phyloP scores from a whole-genome alignment of 2,113 vertebrate genomes.

The Felis chaus region DNA sequence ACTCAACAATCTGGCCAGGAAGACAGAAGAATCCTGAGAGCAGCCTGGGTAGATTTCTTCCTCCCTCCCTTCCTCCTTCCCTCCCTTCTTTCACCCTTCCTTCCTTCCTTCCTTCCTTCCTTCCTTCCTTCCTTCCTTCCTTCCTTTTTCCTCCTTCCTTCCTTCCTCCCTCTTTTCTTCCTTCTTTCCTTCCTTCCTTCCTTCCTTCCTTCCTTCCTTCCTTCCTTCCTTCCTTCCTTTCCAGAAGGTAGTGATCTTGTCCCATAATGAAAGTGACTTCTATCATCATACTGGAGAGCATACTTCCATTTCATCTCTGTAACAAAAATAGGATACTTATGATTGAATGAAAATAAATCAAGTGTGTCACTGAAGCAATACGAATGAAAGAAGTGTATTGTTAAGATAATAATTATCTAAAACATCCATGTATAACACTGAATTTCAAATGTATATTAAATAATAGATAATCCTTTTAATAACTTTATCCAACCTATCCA shows the following conservation, averaged over 20 bases:
- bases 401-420: background rate
- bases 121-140: background rate
- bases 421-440: background rate
- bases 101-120: background rate
- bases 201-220: fast-evolving
- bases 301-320: background rate
- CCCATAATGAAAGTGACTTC: background rate
- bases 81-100: background rate
- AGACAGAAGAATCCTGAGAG: background rate
- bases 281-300: background rate
- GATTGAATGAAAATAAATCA: background rate
- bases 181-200: too few relatives aligned
- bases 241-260: background rate
- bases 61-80: background rate
- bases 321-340: background rate
- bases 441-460: background rate
- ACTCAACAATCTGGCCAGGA: background rate
- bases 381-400: background rate
- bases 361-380: background rate
- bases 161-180: background rate
- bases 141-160: background rate
- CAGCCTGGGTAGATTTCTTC: background rate
- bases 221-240: background rate
- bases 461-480: background rate
- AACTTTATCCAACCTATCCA: background rate